Conservation (phyloP, 1,140 invertebrate species). For the Drosophila virilis region DNA sequence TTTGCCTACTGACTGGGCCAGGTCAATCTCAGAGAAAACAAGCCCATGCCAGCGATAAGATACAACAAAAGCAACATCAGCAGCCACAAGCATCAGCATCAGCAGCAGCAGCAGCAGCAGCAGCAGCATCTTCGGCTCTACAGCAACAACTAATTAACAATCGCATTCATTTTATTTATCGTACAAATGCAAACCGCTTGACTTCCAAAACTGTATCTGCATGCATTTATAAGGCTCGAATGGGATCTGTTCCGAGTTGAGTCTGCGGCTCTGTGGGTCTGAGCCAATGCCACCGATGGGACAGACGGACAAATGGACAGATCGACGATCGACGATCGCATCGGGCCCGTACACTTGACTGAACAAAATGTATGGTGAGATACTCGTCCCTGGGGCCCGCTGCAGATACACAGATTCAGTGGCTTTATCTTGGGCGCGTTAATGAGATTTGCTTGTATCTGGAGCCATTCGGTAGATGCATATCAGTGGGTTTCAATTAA, state of each 20-base stretch:
- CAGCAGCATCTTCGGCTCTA: conserved; percentile 45
- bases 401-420: conserved; percentile 63
- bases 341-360: conserved; percentile 70
- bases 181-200: conserved; percentile 81
- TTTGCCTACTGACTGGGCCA: conserved; percentile 58
- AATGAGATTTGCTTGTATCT: conserved; percentile 83
- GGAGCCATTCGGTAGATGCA: conserved; percentile 80
- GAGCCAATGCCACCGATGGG: conserved; percentile 16
- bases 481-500: conserved; percentile 82
- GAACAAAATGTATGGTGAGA: conserved; percentile 77
- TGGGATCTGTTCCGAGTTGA: conserved; percentile 9
- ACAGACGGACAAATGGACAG: conserved; percentile 2
- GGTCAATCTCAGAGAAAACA: conserved; percentile 48
- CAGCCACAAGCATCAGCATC: conserved; percentile 1
- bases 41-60: conserved; percentile 69
- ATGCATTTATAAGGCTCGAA: conserved; percentile 72
- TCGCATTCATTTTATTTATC: conserved; percentile 82
- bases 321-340: conserved; percentile 37
- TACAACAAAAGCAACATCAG: conserved; percentile 25
- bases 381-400: conserved; percentile 37
- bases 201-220: conserved; percentile 82
- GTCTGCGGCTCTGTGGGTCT: background rate
- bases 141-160: conserved; percentile 79
- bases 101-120: conserved; percentile 21
- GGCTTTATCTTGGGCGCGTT: conserved; percentile 81